Evolutionary conservation across 1,140 invertebrate genomes (phyloP), one percentile per base, ranked within the genome.

Genomic region (Monomorium pharaonis): DNA sequence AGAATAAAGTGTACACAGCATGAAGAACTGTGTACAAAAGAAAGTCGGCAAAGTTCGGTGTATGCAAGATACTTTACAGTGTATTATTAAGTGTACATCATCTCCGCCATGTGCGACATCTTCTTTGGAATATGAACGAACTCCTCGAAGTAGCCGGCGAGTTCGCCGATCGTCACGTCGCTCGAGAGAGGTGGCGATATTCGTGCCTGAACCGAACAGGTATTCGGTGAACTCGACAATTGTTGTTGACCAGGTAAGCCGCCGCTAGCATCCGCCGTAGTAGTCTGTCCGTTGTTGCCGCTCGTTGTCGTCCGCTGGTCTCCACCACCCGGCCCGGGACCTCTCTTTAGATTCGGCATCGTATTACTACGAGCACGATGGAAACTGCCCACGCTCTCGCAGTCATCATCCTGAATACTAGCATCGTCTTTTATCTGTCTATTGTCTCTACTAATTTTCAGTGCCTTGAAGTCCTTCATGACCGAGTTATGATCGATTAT

Each of bases 71-170:
- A 80, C 85, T 62, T 90, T 86, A 88, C 75, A 85, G 37, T 37
- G 37, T n/a, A 90, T 96, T 47, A 78, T 78, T 96, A 99, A 95
- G 98, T 98, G 94, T 99, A 99, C 98, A 99, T 99, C 98, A 98
- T 98, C 95, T 99, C 98, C 75, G 98, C 98, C 98, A 99, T 99
- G 69, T 97, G 97, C 47, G 98, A 98, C 98, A 99, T 99, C 94
- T 99, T 99, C 95, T 98, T 98, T 86, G 98, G 98, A 95, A 99
- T 98, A 96, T 99, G 97, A 80, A 99, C 97, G 93, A 98, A 97
- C 89, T 98, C 97, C 94, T 99, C 98, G 94, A 99, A 98, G 94
- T 99, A 99, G 93, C 97, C 98, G 70, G 98, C 98, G 88, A 99
- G 95, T 95, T 99, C 98, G 92, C 98, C 98, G 89, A 98, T 98